Evolutionary conservation across 2,113 vertebrate species (phyloP).

Genomic region (Periophthalmodon schlosseri): DNA sequence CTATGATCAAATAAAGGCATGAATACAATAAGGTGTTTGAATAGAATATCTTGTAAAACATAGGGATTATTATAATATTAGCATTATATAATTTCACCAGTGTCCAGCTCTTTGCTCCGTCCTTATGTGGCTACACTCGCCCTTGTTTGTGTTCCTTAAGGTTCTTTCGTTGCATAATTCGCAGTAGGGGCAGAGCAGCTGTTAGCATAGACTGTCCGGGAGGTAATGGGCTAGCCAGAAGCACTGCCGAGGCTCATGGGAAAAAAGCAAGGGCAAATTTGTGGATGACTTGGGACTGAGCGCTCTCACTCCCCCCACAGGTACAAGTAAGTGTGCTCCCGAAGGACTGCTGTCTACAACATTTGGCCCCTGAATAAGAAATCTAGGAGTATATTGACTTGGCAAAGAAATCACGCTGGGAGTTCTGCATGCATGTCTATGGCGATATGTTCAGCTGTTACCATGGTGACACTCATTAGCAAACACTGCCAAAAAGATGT

Average conservation of each 20-base stretch:
- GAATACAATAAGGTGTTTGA: too few species aligned
- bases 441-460: too few species aligned
- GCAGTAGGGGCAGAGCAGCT: conserved; percentile 46
- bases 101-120: background rate
- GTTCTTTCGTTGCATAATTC: conserved; percentile 62
- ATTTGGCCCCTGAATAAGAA: conserved; percentile 15
- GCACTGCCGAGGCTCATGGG: conserved; percentile 38
- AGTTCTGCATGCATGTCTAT: too few species aligned
- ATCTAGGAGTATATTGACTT: background rate
- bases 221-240: conserved; percentile 48
- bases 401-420: too few species aligned
- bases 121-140: conserved; percentile 25
- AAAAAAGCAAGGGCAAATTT: conserved; percentile 49
- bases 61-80: background rate
- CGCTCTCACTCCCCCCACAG: background rate
- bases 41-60: too few species aligned
- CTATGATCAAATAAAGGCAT: too few species aligned
- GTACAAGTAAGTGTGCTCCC: conserved; percentile 16
- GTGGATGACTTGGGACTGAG: conserved; percentile 32
- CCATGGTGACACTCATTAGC: too few species aligned
- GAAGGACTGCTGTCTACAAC: conserved; percentile 27
- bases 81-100: background rate
- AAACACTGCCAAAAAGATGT: too few species aligned
- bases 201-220: conserved; percentile 31
- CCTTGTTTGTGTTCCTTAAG: conserved; percentile 47